Evolutionary conservation across 2,888 invertebrate species (phyloP).

Genomic region (Cyrtodaria siliqua): DNA sequence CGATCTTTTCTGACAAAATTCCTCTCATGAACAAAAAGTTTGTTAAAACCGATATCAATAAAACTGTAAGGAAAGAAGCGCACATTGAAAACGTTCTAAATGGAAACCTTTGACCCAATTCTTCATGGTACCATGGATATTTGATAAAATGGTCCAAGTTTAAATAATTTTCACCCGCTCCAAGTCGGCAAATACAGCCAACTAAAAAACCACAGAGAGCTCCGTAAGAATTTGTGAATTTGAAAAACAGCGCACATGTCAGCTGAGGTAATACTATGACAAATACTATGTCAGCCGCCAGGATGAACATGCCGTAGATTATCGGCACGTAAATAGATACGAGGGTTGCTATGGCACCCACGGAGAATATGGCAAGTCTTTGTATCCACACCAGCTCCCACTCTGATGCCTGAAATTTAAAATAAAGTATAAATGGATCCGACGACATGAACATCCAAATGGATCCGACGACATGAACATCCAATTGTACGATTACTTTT

Average conservation of each 20-base stretch:
- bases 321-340: conserved; percentile 74
- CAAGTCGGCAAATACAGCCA: conserved; percentile 91
- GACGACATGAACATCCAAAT: too few species aligned
- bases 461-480: too few species aligned
- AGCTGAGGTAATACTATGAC: conserved; percentile 82
- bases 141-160: conserved; percentile 93
- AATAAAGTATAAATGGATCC: too few species aligned
- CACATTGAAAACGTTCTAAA: conserved; percentile 98
- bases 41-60: conserved; percentile 63
- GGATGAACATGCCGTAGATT: conserved; percentile 76
- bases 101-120: conserved; percentile 93
- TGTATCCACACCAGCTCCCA: conserved; percentile 74
- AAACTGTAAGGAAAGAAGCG: conserved; percentile 87
- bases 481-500: too few species aligned
- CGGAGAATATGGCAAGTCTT: conserved; percentile 64
- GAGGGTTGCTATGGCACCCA: conserved; percentile 71
- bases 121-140: conserved; percentile 91
- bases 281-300: conserved; percentile 82
- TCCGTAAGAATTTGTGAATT: conserved; percentile 76
- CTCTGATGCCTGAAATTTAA: conserved; percentile 69
- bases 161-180: conserved; percentile 95
- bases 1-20: conserved; percentile 20
- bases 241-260: conserved; percentile 72
- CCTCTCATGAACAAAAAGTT: conserved; percentile 37
- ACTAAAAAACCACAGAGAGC: conserved; percentile 87